Percentiles rank a stretch among this genome's conserved stretches.
Conservation (phyloP, 2,888 invertebrate species). For the Barypeithes pellucidus region DNA sequence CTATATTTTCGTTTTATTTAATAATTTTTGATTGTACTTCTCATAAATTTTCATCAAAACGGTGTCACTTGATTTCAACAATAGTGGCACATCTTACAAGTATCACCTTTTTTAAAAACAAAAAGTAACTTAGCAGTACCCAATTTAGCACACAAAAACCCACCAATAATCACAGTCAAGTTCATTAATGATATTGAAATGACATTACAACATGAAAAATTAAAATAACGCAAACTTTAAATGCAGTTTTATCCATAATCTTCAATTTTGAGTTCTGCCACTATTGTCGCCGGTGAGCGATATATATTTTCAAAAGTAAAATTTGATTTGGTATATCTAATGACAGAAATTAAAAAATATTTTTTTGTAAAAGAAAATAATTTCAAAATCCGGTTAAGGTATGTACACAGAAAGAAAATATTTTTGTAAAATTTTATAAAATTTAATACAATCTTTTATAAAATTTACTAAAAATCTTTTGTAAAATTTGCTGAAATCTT, state of each 20-base stretch:
- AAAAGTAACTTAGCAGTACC: not conserved
- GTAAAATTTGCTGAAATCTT: too few species aligned
- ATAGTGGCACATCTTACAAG: slow-evolving; percentile 6
- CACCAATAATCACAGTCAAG: too few species aligned
- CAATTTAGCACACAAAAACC: too few species aligned
- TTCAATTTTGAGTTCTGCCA: not conserved
- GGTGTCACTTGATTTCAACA: slow-evolving; percentile 3
- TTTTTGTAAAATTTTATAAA: too few species aligned
- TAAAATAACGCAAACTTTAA: not conserved
- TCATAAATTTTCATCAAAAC: slow-evolving; percentile 2
- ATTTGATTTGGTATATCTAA: too few species aligned
- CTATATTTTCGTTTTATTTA: not conserved
- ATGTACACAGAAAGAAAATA: too few species aligned
- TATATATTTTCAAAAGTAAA: too few species aligned
- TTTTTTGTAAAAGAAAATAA: too few species aligned
- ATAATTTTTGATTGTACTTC: not conserved
- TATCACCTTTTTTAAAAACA: not conserved
- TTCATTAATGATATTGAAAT: not conserved
- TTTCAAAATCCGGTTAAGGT: too few species aligned
- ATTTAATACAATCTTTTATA: too few species aligned
- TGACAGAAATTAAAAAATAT: too few species aligned
- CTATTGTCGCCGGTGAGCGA: not conserved
- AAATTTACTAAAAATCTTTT: too few species aligned
- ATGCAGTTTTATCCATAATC: not conserved
- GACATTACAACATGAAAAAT: slow-evolving; percentile 6